Conservation (phyloP, 2,888 invertebrate species). For the Encarsia formosa region DNA sequence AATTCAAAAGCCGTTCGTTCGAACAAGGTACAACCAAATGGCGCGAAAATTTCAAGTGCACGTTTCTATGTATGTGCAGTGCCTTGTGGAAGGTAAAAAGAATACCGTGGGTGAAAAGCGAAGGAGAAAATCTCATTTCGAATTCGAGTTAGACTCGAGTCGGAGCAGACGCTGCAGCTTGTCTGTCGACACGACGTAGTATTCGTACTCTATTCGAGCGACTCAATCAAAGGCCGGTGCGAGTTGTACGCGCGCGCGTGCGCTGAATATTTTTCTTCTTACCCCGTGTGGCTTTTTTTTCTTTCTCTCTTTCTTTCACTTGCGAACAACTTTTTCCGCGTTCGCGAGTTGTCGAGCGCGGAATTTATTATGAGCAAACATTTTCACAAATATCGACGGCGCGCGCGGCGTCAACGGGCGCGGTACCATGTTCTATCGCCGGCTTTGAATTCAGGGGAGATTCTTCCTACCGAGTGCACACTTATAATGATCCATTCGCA, state of each 20-base stretch:
- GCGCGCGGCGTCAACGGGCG: too few relatives aligned
- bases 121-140: slow-evolving; percentile 22
- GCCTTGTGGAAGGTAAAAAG: background rate
- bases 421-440: too few relatives aligned
- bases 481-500: too few relatives aligned
- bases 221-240: slow-evolving; percentile 20
- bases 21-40: background rate
- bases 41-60: slow-evolving; percentile 18
- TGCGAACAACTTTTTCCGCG: too few relatives aligned
- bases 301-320: background rate
- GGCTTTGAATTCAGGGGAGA: too few relatives aligned
- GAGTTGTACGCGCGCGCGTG: background rate
- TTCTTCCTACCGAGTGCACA: too few relatives aligned
- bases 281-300: slow-evolving; percentile 2
- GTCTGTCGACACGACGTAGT: slow-evolving; percentile 12
- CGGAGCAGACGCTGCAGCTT: background rate
- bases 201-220: slow-evolving; percentile 17
- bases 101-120: background rate
- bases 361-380: too few relatives aligned
- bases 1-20: too few relatives aligned
- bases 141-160: slow-evolving; percentile 22
- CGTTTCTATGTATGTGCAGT: slow-evolving; percentile 21
- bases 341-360: too few relatives aligned
- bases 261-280: slow-evolving; percentile 13
- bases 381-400: too few relatives aligned